Conservation (phyloP, 1,140 invertebrate species). For the Paralvinella palmiformis region DNA sequence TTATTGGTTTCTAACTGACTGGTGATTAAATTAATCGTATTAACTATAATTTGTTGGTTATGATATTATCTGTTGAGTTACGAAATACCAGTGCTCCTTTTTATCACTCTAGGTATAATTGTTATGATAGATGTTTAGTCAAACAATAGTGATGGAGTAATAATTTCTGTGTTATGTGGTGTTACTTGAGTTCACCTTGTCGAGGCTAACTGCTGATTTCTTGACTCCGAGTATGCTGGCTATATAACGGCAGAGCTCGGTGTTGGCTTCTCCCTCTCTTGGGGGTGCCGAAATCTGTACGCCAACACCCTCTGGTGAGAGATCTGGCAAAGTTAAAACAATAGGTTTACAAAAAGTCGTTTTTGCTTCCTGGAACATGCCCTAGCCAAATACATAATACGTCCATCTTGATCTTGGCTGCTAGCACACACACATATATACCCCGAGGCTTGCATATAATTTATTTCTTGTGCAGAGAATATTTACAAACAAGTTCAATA, state of each 20-base stretch:
- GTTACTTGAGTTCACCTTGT: constrained; percentile 53
- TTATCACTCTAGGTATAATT: not conserved
- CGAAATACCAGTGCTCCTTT: not conserved
- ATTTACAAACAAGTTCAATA: not conserved
- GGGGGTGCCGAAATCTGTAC: constrained; percentile 71
- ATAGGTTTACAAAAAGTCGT: not conserved
- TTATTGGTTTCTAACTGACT: too few species aligned
- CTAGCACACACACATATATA: not conserved
- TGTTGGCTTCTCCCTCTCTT: constrained; percentile 72
- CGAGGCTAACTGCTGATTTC: constrained; percentile 64
- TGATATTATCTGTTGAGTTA: not conserved
- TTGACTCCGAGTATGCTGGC: constrained; percentile 60
- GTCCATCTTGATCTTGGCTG: not conserved
- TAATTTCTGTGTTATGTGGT: not conserved
- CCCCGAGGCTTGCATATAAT: not conserved
- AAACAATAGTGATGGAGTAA: too few species aligned
- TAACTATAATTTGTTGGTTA: not conserved
- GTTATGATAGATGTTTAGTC: too few species aligned
- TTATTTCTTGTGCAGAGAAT: not conserved
- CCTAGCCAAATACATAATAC: not conserved
- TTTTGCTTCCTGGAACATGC: not conserved
- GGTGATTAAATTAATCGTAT: not conserved
- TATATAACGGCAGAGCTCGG: constrained; percentile 67
- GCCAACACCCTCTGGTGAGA: constrained; percentile 53
- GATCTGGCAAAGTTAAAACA: constrained; percentile 26